phyloP scores from a whole-genome alignment of 2,888 invertebrate genomes.

The Cynaeus angustus region DNA sequence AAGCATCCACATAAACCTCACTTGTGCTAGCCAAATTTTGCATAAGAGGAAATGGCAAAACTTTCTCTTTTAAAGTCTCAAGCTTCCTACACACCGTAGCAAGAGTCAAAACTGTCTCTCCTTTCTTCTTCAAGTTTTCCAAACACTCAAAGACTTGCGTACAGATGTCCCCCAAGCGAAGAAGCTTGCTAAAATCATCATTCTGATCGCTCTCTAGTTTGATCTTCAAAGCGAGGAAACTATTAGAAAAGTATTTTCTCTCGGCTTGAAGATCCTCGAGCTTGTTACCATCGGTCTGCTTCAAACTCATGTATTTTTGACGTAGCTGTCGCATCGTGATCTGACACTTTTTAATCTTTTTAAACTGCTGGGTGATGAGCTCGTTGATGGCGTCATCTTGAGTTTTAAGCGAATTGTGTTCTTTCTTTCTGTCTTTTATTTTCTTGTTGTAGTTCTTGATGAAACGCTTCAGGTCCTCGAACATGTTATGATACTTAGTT shows the following conservation, averaged over 20 bases:
- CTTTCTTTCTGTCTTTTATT: slow-evolving; percentile 57
- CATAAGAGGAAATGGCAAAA: slow-evolving; percentile 66
- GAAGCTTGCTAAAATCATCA: slow-evolving; percentile 74
- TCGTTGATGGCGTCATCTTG: slow-evolving; percentile 63
- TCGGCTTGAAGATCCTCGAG: slow-evolving; percentile 61
- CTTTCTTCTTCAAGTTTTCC: slow-evolving; percentile 74
- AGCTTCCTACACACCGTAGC: slow-evolving; percentile 79
- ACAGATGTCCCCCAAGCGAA: slow-evolving; percentile 77
- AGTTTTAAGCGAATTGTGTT: slow-evolving; percentile 58
- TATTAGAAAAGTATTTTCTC: slow-evolving; percentile 67
- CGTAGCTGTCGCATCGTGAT: slow-evolving; percentile 61
- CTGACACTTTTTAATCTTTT: slow-evolving; percentile 57
- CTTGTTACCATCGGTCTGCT: slow-evolving; percentile 51
- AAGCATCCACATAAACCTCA: slow-evolving; percentile 14
- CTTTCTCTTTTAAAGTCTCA: slow-evolving; percentile 77
- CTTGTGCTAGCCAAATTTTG: slow-evolving; percentile 36
- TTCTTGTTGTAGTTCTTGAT: slow-evolving; percentile 54
- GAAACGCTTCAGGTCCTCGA: slow-evolving; percentile 60
- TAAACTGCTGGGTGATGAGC: slow-evolving; percentile 57
- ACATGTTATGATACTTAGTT: slow-evolving; percentile 58
- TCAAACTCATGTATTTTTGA: slow-evolving; percentile 54
- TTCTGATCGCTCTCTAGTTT: slow-evolving; percentile 73
- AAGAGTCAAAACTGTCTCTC: slow-evolving; percentile 77
- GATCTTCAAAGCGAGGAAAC: slow-evolving; percentile 70
- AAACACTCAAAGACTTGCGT: slow-evolving; percentile 75